Evolutionary conservation across 30 jellyfish, hydroid and myxozoan species (phyloP), one percentile per base, ranked within the genome.

Genomic region (Cassiopea xamachana): DNA sequence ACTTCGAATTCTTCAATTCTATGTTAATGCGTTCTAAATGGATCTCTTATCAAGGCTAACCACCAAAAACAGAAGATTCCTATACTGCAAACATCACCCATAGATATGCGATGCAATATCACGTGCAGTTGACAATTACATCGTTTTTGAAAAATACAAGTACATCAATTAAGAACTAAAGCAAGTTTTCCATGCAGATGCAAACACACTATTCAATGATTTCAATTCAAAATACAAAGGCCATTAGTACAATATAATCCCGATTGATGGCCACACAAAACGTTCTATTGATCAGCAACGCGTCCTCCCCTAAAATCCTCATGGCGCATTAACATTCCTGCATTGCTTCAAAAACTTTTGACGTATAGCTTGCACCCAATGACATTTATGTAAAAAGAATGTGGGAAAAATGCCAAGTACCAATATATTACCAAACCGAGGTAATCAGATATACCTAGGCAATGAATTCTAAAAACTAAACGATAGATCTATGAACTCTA

Each of bases 231-330:
- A 17, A 1, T 12, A 71, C 39, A 7, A 17, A 4, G 80, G 7
- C 18, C 55, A 71, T 71, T 39, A 71, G 58, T 16, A 39, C 80
- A 71, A 71, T 71, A 71, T 71, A 16, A 55, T 2, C 46, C 7
- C 10, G 10, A 71, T 71, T 19, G 55, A n/a, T 71, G 80, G 80
- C 80, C 80, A 71, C 80, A 71, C 80, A 71, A 71, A 71, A 39
- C 15, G 80, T 68, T 16, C 77, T 44, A 68, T 68, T 68, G 45
- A 68, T 4, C 16, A 68, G n/a, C 77, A 14, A 27, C 39, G 39
- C 39, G 39, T 27, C 39, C 39, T 27, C 39, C 39, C 39, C 39
- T 27, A 27, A 27, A 27, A 27, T 27, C 39, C 39, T 27, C 39
- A 27, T 27, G 39, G 39, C 39, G 39, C 39, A 27, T 27, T 27